These are phyloP conservation scores for Axea sp. DNA, from an alignment of 2,888 invertebrate species.

Conservation along the genomic window DNA sequence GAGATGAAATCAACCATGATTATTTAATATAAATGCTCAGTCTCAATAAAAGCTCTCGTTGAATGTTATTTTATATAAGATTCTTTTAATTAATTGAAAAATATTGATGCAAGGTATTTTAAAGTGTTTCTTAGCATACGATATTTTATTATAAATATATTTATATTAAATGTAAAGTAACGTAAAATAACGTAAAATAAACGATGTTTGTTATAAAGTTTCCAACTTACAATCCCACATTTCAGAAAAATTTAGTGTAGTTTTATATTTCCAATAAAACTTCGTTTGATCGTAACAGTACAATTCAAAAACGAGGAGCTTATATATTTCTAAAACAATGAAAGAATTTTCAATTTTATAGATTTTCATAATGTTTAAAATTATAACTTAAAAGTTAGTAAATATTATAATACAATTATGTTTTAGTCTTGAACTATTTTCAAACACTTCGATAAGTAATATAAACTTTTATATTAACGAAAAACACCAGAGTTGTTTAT, in stretches of 20 bases:
- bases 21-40: too few species aligned
- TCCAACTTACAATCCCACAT: slow-evolving; percentile 6
- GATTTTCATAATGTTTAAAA: slow-evolving; percentile 32
- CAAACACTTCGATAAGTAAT: slow-evolving; percentile 9
- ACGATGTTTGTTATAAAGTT: slow-evolving; percentile 23
- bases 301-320: slow-evolving; percentile 21
- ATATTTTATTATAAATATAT: too few species aligned
- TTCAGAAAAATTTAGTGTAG: slow-evolving; percentile 21
- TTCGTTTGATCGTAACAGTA: slow-evolving; percentile 36
- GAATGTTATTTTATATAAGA: too few species aligned
- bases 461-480: too few species aligned
- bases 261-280: slow-evolving; percentile 26
- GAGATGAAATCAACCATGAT: too few species aligned
- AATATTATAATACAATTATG: slow-evolving; percentile 34
- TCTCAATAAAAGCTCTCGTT: too few species aligned
- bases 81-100: too few species aligned
- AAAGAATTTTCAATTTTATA: slow-evolving; percentile 41
- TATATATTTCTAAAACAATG: slow-evolving; percentile 25
- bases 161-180: too few species aligned
- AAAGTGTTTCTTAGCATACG: too few species aligned
- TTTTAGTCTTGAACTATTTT: slow-evolving; percentile 15
- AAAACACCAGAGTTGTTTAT: too few species aligned
- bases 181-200: too few species aligned
- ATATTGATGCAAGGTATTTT: too few species aligned
- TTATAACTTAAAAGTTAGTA: slow-evolving; percentile 29